Base-by-base conservation (phyloP, 2,888 invertebrate genomes). In the Hydropsyche betteni region DNA sequence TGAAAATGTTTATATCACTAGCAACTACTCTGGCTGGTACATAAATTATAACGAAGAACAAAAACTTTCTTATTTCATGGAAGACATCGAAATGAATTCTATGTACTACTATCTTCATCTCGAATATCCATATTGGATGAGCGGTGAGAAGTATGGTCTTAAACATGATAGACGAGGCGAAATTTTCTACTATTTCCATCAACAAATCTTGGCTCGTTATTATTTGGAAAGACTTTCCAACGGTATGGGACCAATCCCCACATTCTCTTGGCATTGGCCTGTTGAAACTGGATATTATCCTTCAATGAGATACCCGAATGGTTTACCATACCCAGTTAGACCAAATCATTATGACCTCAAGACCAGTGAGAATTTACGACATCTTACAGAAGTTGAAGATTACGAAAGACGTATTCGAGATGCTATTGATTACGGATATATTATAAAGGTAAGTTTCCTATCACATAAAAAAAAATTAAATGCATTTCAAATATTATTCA, bases 161-260 rank as follows among this genome's bases (percentile, higher is more conserved):
- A 81, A 84, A 53, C 88, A 89, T 80, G 89, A 90, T 81, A 87
- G 86, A 77, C 90, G 91, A 80, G 92, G 92, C 73, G 91, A 91
- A 84, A 84, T 86, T 76, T 91, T 88, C 84, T 89, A 91, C 83
- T 91, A 88, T 83, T 83, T 88, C 77, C 90, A 92, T 81, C 92
- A 92, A 81, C 92, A 93, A 83, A 81, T 93, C 12, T 80, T 93
- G 79, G 88, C 91, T 77, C 91, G 91, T 80, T 94, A 93, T 84
- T 91, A 93, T 82, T 86, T 93, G 85, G 93, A 94, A 83, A 91
- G 94, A 83, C 84, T 93, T 74, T 90, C 92, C 8, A 90, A 92
- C 81, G 91, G 90, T 77, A 86, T 91, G 69, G 90, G 90, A n/a
- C 90, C 91, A 78, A 90, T 93, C 78, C 86, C 88, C 38, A 86